Evolutionary conservation across 1,140 invertebrate species (phyloP).

Genomic region (Pissodes strobi): DNA sequence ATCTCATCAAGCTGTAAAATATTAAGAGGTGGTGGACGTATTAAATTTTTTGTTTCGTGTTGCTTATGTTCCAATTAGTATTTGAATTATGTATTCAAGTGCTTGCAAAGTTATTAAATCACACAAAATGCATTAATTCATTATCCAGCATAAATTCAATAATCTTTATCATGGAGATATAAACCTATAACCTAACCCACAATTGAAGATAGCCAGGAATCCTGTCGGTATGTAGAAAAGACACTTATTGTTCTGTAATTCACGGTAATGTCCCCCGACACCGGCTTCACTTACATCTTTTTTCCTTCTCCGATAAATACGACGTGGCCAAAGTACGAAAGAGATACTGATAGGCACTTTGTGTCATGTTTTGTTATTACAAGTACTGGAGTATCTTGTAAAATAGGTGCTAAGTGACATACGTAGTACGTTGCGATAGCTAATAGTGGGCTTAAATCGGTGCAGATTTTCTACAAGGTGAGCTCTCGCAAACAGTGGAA

Average conservation of each 20-base stretch:
- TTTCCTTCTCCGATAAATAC: constrained; percentile 22
- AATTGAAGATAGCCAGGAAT: constrained; percentile 19
- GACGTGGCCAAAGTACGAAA: neutral
- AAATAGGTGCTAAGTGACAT: constrained; percentile 29
- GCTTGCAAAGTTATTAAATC: too few relatives aligned
- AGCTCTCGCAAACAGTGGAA: too few relatives aligned
- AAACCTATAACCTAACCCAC: constrained; percentile 13
- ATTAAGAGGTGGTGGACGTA: too few relatives aligned
- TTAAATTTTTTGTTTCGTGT: too few relatives aligned
- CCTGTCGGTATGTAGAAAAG: constrained; percentile 30
- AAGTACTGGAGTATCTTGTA: constrained; percentile 25
- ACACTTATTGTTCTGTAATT: constrained; percentile 42
- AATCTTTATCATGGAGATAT: neutral
- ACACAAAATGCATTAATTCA: too few relatives aligned
- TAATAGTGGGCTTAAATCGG: constrained; percentile 17
- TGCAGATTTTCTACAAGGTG: neutral
- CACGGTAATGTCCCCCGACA: constrained; percentile 35
- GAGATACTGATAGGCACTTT: constrained; percentile 17
- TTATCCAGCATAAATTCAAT: too few relatives aligned
- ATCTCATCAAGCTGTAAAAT: too few relatives aligned
- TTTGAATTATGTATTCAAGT: too few relatives aligned
- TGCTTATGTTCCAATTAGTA: too few relatives aligned
- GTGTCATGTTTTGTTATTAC: constrained; percentile 33
- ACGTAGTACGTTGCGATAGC: constrained; percentile 10
- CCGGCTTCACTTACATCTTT: constrained; percentile 32